phyloP scores from a whole-genome alignment of 1,140 invertebrate species.

The Drosophila saltans region DNA sequence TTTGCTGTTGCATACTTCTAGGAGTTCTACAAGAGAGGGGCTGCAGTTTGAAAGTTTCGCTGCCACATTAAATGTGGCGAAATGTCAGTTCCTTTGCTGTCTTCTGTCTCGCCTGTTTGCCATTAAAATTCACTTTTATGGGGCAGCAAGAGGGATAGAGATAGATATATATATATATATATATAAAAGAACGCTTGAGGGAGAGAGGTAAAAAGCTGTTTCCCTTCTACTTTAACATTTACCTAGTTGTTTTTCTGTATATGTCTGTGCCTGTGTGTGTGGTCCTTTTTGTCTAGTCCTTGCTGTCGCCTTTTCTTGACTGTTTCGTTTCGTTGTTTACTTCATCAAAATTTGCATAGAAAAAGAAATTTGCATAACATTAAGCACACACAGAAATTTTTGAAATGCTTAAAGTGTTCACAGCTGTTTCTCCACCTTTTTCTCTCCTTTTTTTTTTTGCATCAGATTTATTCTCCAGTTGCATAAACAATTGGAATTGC shows the following conservation, averaged over 20 bases:
- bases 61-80: constrained; percentile 43
- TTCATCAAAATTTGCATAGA: constrained; percentile 66
- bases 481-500: constrained; percentile 19
- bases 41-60: constrained; percentile 47
- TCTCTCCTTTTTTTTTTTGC: not conserved
- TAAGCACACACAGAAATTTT: constrained; percentile 58
- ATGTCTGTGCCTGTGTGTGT: not conserved
- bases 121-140: constrained; percentile 56
- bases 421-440: constrained; percentile 24
- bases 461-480: constrained; percentile 15
- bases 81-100: constrained; percentile 17
- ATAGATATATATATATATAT: not conserved
- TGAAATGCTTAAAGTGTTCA: constrained; percentile 37
- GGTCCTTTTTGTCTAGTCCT: constrained; percentile 5
- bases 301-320: constrained; percentile 32
- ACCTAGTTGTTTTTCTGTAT: constrained; percentile 35
- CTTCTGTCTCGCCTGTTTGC: constrained; percentile 4
- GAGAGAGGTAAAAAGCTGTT: not conserved
- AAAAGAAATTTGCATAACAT: constrained; percentile 78
- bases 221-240: constrained; percentile 40
- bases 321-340: constrained; percentile 66
- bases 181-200: not conserved
- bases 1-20: constrained; percentile 17
- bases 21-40: not conserved
- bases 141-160: constrained; percentile 4